These are phyloP conservation scores for Anabacerthia variegaticeps DNA, from an alignment of 2,797 vertebrate species.

Conservation along the genomic window DNA sequence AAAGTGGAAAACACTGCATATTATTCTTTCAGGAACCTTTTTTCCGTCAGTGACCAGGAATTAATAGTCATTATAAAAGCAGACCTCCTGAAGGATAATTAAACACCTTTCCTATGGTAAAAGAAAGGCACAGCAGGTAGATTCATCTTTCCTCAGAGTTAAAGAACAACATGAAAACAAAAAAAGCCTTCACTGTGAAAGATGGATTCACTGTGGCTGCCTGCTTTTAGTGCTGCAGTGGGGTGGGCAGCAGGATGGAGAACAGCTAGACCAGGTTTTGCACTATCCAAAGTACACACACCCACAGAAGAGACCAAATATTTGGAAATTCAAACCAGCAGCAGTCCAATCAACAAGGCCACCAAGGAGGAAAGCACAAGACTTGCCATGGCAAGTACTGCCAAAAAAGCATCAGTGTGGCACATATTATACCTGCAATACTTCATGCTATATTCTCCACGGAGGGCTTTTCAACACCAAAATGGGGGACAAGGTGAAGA, in stretches of 20 bases:
- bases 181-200: background rate
- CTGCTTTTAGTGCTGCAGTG: background rate
- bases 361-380: background rate
- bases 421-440: background rate
- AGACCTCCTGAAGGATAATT: background rate
- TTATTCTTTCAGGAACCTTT: background rate
- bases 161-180: background rate
- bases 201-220: background rate
- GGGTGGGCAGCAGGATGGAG: background rate
- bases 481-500: conserved; percentile 8
- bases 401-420: background rate
- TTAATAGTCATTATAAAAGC: background rate
- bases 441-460: background rate
- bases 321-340: background rate
- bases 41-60: background rate
- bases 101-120: background rate
- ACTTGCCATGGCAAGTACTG: background rate
- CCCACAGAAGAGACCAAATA: background rate
- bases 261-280: background rate
- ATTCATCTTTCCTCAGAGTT: background rate
- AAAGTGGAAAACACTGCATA: background rate
- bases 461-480: conserved; percentile 40
- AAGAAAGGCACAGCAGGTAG: background rate
- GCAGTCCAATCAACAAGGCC: background rate
- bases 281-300: background rate